Evolutionary conservation across 2,113 vertebrate species (phyloP).

Genomic region (Vulpes vulpes): DNA sequence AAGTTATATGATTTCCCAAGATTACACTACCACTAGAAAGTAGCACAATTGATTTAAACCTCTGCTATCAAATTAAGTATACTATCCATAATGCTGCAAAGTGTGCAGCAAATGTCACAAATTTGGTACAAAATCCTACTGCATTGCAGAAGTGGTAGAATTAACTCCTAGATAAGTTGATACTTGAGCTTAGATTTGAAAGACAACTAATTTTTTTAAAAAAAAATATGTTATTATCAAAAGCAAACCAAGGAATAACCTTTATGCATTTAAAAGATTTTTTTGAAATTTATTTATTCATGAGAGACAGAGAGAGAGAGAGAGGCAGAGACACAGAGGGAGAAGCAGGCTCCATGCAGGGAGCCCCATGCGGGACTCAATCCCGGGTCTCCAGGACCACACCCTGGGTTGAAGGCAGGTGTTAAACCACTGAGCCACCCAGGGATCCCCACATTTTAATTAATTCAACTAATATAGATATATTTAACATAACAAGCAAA

Average conservation of each 20-base stretch:
- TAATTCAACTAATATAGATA: constrained; percentile 5
- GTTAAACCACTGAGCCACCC: no score
- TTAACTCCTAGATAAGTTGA: neutral
- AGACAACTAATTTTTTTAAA: neutral
- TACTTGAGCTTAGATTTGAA: neutral
- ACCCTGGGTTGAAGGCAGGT: no score
- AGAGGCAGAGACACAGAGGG: no score
- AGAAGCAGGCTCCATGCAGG: no score
- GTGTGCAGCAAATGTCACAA: neutral
- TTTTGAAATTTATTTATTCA: no score
- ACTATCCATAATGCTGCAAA: neutral
- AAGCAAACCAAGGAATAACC: neutral
- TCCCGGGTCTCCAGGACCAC: no score
- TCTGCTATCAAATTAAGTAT: neutral
- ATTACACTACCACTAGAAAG: neutral
- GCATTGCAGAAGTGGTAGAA: neutral
- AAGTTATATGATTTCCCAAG: neutral
- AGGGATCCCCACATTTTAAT: neutral
- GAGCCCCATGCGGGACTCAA: no score
- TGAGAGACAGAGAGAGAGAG: no score
- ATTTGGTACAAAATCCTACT: neutral
- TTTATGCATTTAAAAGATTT: neutral
- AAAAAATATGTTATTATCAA: neutral
- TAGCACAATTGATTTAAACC: neutral
- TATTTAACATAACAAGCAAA: neutral